phyloP scores from a whole-genome alignment of 2,113 vertebrate genomes.

The Pao palembangensis region DNA sequence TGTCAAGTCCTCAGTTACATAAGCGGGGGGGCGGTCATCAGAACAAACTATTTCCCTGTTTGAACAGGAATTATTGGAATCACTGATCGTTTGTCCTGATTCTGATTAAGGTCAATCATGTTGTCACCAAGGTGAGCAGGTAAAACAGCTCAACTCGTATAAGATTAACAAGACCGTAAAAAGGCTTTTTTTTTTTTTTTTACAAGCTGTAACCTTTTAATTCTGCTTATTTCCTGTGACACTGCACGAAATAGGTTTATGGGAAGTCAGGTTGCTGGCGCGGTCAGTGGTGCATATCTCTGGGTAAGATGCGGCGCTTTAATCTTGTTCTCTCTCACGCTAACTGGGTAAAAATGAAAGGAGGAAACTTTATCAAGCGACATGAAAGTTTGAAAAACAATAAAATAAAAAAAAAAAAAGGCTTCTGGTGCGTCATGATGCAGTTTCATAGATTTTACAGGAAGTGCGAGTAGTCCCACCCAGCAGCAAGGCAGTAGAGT shows the following conservation, averaged over 20 bases:
- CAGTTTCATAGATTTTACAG: slow-evolving; percentile 23
- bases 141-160: neutral
- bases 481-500: slow-evolving; percentile 23
- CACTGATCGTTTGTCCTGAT: slow-evolving; percentile 52
- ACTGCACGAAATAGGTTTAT: slow-evolving; percentile 40
- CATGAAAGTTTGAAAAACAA: slow-evolving; percentile 4
- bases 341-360: too few species aligned
- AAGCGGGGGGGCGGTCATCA: neutral
- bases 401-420: slow-evolving; percentile 25
- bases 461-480: slow-evolving; percentile 28
- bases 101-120: slow-evolving; percentile 35
- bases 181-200: neutral
- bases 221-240: slow-evolving; percentile 16
- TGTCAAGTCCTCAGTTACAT: too few species aligned
- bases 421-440: neutral
- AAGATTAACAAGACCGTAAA: neutral
- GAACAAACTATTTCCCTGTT: slow-evolving; percentile 33
- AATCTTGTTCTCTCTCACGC: too few species aligned
- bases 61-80: slow-evolving; percentile 49
- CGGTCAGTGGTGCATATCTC: neutral
- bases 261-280: slow-evolving; percentile 55
- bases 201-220: neutral
- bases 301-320: too few species aligned
- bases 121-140: slow-evolving; percentile 33
- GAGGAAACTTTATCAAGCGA: too few species aligned